A percentile compares a stretch with the other conserved stretches of the same genome.
These are phyloP conservation scores for Petrophora chlorosata DNA, from an alignment of 2,888 invertebrate species.

Conservation along the genomic window DNA sequence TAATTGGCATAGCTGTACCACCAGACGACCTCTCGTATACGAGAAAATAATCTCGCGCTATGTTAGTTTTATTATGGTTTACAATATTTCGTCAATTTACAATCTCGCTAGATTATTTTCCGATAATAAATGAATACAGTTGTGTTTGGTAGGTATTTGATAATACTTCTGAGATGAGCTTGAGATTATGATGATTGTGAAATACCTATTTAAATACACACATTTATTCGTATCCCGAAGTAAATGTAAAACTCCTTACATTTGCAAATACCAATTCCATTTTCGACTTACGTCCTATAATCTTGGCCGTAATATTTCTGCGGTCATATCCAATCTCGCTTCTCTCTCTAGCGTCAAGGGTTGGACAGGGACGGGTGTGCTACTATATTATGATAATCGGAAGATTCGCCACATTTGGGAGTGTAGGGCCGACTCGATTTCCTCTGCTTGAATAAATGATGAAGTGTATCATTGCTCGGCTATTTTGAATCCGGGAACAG, in stretches of 20 bases:
- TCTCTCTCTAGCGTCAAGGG: slow-evolving; percentile 5
- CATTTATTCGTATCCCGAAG: background rate
- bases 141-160: too few species aligned
- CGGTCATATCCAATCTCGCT: slow-evolving; percentile 19
- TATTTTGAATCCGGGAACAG: slow-evolving; percentile 35
- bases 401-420: slow-evolving; percentile 68
- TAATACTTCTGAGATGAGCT: too few species aligned
- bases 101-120: too few species aligned
- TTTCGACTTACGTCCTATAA: slow-evolving; percentile 27
- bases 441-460: slow-evolving; percentile 68
- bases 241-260: slow-evolving; percentile 1
- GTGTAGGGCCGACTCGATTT: slow-evolving; percentile 50
- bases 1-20: too few species aligned
- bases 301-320: slow-evolving; percentile 25
- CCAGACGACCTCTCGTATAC: too few species aligned
- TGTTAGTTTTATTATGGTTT: too few species aligned
- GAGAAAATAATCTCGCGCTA: too few species aligned
- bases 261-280: slow-evolving; percentile 27
- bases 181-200: too few species aligned
- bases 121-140: too few species aligned
- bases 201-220: too few species aligned
- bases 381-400: slow-evolving; percentile 78
- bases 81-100: too few species aligned
- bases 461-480: slow-evolving; percentile 48
- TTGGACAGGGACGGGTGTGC: slow-evolving; percentile 45